phyloP scores from a whole-genome alignment of 2,888 invertebrate genomes.

The Scaptomyza parva region DNA sequence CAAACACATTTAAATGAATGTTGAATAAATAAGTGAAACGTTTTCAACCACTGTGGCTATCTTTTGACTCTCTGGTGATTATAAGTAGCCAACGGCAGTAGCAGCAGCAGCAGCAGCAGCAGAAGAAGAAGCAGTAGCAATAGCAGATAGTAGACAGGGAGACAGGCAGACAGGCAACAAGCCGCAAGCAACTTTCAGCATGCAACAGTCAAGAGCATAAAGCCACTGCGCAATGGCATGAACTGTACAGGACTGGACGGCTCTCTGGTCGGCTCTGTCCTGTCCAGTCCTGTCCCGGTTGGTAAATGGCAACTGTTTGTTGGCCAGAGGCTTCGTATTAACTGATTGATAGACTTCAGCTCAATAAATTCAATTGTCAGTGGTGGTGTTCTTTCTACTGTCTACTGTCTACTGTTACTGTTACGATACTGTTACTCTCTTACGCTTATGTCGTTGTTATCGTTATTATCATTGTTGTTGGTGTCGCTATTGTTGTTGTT shows the following conservation, averaged over 20 bases:
- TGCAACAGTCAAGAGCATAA: slow-evolving; percentile 38
- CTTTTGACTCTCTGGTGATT: slow-evolving; percentile 54
- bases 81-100: slow-evolving; percentile 24
- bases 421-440: slow-evolving; percentile 11
- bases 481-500: slow-evolving; percentile 12
- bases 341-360: slow-evolving; percentile 74
- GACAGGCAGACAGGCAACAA: slow-evolving; percentile 8
- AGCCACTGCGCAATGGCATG: slow-evolving; percentile 2
- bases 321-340: slow-evolving; percentile 62
- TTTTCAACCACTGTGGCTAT: slow-evolving; percentile 36
- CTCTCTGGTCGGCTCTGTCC: background rate
- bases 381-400: slow-evolving; percentile 22
- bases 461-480: slow-evolving; percentile 9
- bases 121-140: slow-evolving; percentile 1
- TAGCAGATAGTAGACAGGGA: background rate
- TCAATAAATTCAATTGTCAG: slow-evolving; percentile 78
- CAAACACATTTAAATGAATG: background rate
- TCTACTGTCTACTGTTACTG: slow-evolving; percentile 23
- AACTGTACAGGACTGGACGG: background rate
- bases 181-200: slow-evolving; percentile 36
- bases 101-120: too few relatives aligned
- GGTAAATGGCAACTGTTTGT: slow-evolving; percentile 34
- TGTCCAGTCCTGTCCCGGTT: slow-evolving; percentile 24
- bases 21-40: background rate
- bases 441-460: slow-evolving; percentile 5